Evolutionary conservation across 2,113 vertebrate genomes (phyloP), one percentile per base, ranked within the genome.

Genomic region (Oncorhynchus gorbuscha): DNA sequence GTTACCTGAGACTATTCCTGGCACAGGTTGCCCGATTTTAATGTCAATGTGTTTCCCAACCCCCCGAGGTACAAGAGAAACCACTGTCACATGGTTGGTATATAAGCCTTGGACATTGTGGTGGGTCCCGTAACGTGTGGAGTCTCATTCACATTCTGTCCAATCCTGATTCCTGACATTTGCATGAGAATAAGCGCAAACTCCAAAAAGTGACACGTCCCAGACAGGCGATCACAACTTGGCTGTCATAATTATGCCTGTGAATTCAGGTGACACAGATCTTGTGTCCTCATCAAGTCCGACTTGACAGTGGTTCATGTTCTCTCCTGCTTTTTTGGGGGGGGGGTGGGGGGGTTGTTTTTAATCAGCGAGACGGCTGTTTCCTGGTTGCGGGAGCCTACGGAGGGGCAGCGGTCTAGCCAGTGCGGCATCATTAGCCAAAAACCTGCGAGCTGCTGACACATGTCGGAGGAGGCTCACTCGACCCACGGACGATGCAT

Each of bases 401-500:
- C 75, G 86, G 93, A 89, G 92, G 93, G 92, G 89, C 93, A 94
- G 93, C 89, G 91, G 91, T 92, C 92, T 87, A 92, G 92, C 90
- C 93, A 79, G 74, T 81, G 90, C 88, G 90, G 91, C 93, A 93
- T 94, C 93, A 94, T 94, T 94, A 93, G 93, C 93, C 92, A 90
- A 89, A 55, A 85, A 81, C 88, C 83, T 86, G 88, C 84, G 76
- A 89, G 92, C 91, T 87, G 88, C 87, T 94, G 93, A 94, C 93
- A 94, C 91, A 93, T 94, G 92, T 94, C 92, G 91, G 87, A 90
- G 89, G 79, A 84, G 88, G 83, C 85, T 87, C 91, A 88, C 83
- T 85, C 92, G 88, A 91, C 92, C 91, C 91, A 91, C 92, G 88
- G 90, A 87, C 89, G 88, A 83, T 77, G 89, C 92, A 89, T 91